Evolutionary conservation across 1,140 invertebrate genomes (phyloP).

Genomic region (Plectrocnemia conspersa): DNA sequence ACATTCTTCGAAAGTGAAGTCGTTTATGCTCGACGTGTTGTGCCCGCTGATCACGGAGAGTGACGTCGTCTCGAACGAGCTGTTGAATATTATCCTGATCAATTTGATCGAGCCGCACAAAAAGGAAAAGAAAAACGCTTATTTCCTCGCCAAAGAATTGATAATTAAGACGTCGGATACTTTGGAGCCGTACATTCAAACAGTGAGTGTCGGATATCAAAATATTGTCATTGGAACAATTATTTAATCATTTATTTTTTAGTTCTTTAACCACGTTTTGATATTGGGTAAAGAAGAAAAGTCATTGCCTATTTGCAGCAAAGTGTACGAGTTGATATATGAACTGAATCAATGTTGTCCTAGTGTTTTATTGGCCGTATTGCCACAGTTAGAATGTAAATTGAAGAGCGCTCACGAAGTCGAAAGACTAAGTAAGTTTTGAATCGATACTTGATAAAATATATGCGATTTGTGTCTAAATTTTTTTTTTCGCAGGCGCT

Average conservation of each 20-base stretch:
- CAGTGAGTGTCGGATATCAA: slow-evolving; percentile 56
- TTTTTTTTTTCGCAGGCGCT: slow-evolving; percentile 51
- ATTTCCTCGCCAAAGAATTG: slow-evolving; percentile 85
- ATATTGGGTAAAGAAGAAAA: slow-evolving; percentile 88
- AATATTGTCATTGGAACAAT: slow-evolving; percentile 2
- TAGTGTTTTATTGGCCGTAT: slow-evolving; percentile 76
- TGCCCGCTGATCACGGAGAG: slow-evolving; percentile 92
- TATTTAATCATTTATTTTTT: slow-evolving; percentile 36
- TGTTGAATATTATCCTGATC: slow-evolving; percentile 89
- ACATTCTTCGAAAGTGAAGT: slow-evolving; percentile 92
- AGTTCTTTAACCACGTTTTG: slow-evolving; percentile 95
- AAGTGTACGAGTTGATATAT: slow-evolving; percentile 95
- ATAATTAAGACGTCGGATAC: slow-evolving; percentile 87
- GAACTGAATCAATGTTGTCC: slow-evolving; percentile 94
- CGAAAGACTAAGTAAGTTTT: slow-evolving; percentile 63
- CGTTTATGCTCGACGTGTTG: slow-evolving; percentile 93
- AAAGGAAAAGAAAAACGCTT: slow-evolving; percentile 84
- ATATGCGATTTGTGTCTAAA: slow-evolving; percentile 41
- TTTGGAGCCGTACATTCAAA: slow-evolving; percentile 90
- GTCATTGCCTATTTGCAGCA: slow-evolving; percentile 70
- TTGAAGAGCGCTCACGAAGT: slow-evolving; percentile 81
- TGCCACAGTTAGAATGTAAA: slow-evolving; percentile 93
- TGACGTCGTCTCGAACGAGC: slow-evolving; percentile 89
- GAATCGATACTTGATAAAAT: slow-evolving; percentile 1
- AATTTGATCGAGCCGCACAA: slow-evolving; percentile 97